These are phyloP conservation scores for Tragelaphus scriptus DNA, from an alignment of 2,113 vertebrate genomes.

Conservation along the genomic window DNA sequence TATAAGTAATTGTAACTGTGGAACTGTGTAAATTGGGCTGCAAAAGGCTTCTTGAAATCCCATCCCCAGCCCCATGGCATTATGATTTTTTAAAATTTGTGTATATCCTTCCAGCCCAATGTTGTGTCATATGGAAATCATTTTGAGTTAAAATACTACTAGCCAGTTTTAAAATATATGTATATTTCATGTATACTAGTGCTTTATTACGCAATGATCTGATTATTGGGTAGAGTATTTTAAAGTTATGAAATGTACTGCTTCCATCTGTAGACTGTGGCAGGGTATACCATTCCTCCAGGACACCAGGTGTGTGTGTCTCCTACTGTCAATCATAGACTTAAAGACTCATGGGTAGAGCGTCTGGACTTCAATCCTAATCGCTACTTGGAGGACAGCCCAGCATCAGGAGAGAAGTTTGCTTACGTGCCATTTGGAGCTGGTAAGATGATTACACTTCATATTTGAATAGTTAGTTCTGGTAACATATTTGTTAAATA, in stretches of 20 bases:
- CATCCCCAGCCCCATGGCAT: background rate
- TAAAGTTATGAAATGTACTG: background rate
- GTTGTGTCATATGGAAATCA: background rate
- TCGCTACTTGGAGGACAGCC: slow-evolving; percentile 91
- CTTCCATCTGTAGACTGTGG: slow-evolving; percentile 81
- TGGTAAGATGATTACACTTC: slow-evolving; percentile 80
- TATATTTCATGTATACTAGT: background rate
- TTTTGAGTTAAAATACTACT: slow-evolving; percentile 1
- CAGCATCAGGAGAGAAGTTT: slow-evolving; percentile 91
- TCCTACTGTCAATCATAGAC: slow-evolving; percentile 96
- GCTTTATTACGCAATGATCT: background rate
- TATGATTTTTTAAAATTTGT: background rate
- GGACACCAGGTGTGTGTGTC: slow-evolving; percentile 99
- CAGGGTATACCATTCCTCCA: slow-evolving; percentile 91
- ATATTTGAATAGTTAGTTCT: background rate
- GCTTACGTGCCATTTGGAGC: slow-evolving; percentile 95
- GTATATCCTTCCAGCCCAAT: background rate
- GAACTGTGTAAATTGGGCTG: background rate
- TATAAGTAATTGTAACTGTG: background rate
- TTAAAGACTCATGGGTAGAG: slow-evolving; percentile 88
- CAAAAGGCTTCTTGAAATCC: slow-evolving; percentile 7
- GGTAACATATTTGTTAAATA: background rate
- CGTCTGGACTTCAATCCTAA: slow-evolving; percentile 90
- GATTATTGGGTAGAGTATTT: background rate
- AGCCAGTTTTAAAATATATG: background rate